These are phyloP conservation scores for Aleiodes leptofemur DNA, from an alignment of 2,888 invertebrate species.

Conservation along the genomic window DNA sequence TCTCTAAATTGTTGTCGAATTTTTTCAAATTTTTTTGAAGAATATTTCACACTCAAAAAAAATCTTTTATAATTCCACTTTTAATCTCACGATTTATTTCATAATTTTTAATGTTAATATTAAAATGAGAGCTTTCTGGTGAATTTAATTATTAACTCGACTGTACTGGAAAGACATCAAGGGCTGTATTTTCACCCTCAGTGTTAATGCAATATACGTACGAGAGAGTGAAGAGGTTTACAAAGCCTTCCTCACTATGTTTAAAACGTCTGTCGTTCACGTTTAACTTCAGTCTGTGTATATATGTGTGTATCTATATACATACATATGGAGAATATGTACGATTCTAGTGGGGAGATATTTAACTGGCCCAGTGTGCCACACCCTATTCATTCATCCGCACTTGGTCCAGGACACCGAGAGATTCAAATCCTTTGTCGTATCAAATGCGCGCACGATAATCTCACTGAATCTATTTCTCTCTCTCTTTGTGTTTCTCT, in stretches of 20 bases:
- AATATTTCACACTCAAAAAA: too few species aligned
- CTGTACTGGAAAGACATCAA: conserved; percentile 62
- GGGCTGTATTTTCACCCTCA: conserved; percentile 71
- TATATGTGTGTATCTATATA: conserved; percentile 17
- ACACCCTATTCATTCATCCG: conserved; percentile 29
- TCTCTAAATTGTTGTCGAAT: too few species aligned
- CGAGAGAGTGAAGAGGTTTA: conserved; percentile 4
- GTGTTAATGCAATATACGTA: conserved; percentile 63
- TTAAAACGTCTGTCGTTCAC: conserved; percentile 46
- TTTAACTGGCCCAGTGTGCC: neutral
- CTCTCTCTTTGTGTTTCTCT: conserved; percentile 22
- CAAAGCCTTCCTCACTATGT: conserved; percentile 40
- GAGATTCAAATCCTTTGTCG: conserved; percentile 49
- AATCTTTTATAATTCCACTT: too few species aligned
- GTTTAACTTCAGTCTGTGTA: conserved; percentile 43
- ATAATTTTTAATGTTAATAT: too few species aligned
- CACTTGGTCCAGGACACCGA: neutral
- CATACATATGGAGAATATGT: conserved; percentile 53
- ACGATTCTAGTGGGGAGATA: conserved; percentile 51
- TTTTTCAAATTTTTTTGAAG: too few species aligned
- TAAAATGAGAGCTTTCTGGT: conserved; percentile 62
- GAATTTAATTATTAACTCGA: conserved; percentile 71
- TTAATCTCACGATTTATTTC: too few species aligned
- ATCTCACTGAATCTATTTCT: conserved; percentile 52
- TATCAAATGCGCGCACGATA: conserved; percentile 51